Percentiles rank a stretch among this genome's conserved stretches.
Evolutionary conservation across 2,797 vertebrate genomes (phyloP).

Genomic region (Anguilla marmorata): DNA sequence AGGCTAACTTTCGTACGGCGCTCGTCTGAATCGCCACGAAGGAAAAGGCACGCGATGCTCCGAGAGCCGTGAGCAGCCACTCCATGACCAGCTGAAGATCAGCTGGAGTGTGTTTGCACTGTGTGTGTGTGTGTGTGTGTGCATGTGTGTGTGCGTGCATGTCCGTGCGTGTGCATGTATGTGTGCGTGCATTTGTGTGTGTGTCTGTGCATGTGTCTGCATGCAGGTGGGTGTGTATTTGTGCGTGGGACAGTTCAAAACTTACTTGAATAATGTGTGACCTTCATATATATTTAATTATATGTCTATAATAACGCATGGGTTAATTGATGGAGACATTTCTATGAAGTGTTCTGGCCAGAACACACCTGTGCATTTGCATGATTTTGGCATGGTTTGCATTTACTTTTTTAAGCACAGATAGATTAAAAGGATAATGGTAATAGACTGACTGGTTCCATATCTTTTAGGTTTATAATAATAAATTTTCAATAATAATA

Average conservation of each 20-base stretch:
- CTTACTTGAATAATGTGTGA: neutral
- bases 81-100: constrained; percentile 73
- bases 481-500: neutral
- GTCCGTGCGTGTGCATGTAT: constrained; percentile 50
- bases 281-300: neutral
- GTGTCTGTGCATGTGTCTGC: neutral
- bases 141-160: constrained; percentile 17
- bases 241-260: neutral
- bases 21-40: constrained; percentile 74
- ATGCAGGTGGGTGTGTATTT: neutral
- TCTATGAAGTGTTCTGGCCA: neutral
- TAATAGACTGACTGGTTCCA: neutral
- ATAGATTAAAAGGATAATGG: neutral
- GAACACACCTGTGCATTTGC: neutral
- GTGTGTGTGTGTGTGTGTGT: constrained; percentile 37
- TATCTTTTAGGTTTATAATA: neutral
- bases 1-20: constrained; percentile 71
- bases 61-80: constrained; percentile 72
- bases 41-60: constrained; percentile 66
- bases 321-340: neutral
- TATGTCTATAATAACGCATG: neutral
- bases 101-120: constrained; percentile 63
- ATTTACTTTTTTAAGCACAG: neutral
- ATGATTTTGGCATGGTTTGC: neutral
- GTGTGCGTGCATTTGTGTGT: neutral